A percentile compares a stretch with the other conserved stretches of the same genome.
phyloP scores from a whole-genome alignment of 2,113 vertebrate genomes.

The Meles meles region DNA sequence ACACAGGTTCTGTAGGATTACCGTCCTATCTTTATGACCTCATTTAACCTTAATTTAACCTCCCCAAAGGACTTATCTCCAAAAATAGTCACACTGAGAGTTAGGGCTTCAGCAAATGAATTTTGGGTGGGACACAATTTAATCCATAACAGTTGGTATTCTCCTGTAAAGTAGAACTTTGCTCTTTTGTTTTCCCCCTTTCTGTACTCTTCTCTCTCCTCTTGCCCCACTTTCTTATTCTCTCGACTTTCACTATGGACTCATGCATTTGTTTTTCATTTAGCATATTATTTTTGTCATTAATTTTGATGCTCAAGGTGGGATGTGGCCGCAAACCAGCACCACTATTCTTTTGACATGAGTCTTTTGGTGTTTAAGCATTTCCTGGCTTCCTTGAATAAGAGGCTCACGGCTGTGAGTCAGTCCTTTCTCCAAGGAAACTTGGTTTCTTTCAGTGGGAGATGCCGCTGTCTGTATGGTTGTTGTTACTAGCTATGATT shows the following conservation, averaged over 20 bases:
- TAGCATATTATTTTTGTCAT: not conserved
- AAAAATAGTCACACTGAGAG: not conserved
- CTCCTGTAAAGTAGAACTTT: not conserved
- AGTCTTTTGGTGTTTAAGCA: not conserved
- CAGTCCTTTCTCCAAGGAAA: not conserved
- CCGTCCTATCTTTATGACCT: not conserved
- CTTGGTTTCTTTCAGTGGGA: not conserved
- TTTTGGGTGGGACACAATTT: not conserved
- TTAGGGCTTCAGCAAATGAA: not conserved
- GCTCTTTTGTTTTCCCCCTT: not conserved
- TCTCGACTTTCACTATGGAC: not conserved
- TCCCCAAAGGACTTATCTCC: not conserved
- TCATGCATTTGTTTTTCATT: conserved; percentile 9
- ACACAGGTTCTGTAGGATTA: not conserved
- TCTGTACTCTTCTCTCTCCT: not conserved
- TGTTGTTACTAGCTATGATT: not conserved
- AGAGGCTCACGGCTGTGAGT: not conserved
- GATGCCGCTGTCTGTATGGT: not conserved
- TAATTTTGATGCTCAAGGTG: not conserved
- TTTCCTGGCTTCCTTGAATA: conserved; percentile 1
- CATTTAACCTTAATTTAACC: not conserved
- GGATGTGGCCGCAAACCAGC: not conserved
- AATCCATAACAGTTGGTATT: not conserved
- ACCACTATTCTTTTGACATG: not conserved
- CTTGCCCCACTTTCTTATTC: not conserved